Base-by-base conservation (phyloP, 2,888 invertebrate genomes). In the Coleophora deauratella region DNA sequence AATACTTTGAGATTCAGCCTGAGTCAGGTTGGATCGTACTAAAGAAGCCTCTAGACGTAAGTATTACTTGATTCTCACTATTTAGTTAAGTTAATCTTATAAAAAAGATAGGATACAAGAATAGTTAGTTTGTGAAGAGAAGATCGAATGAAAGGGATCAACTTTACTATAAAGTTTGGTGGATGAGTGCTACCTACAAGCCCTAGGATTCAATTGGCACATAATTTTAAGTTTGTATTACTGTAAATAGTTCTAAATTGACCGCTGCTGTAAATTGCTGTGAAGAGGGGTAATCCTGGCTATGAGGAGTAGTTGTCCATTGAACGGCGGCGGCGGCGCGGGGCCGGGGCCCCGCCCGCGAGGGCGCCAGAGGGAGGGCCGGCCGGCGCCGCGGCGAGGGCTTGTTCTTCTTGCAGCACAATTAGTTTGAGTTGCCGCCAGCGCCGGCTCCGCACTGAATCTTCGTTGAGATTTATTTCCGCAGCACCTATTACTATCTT, bases 21-120 rank as follows among this genome's bases (percentile, higher is more conserved):
- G 96, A 97, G 73, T 97, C 97, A 62, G 98, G 98, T 69, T 98
- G 97, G 96, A 97, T 98, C 70, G 95, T 96, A 46, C 87, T 98
- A 62, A 95, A 94, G 88, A 97, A 96, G 79, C 95, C 97, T 42
- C 88, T 98, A 69, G 97, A 97, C 91, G 97, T 97, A 93, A 96
- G 96, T 96, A 89, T 88, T 43, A 57, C 52, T 61, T 13, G 28
- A 33, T 9, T 34, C 6, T 39, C 45, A 31, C n/a, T 11, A 31
- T 31, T 50, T 41, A 45, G 21, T 21, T 21, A 21, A 21, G 21
- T 21, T 6, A 21, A 21, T 4, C n/a, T 21, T 21, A 21, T 21
- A 4, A 21, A 3, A 21, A 21, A 3, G 6, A 4, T 4, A 21
- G 21, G 3, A 4, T 21, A 21, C 6, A 21, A 21, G 21, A 6